These are phyloP conservation scores for Lomographa bimaculata DNA, from an alignment of 2,888 invertebrate genomes.

Conservation along the genomic window DNA sequence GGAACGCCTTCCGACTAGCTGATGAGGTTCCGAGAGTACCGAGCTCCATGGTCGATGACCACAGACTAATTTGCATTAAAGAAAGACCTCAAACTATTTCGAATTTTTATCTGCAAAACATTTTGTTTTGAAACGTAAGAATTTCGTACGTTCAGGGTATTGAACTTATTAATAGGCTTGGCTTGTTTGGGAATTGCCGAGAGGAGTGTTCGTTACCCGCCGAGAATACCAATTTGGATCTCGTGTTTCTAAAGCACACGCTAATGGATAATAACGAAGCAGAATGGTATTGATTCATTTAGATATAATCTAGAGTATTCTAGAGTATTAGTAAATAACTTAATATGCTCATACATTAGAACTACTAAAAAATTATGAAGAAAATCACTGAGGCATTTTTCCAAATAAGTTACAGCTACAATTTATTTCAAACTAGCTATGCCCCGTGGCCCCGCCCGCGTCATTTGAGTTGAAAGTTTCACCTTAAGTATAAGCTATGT, in stretches of 20 bases:
- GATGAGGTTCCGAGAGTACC: slow-evolving; percentile 64
- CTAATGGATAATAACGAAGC: slow-evolving; percentile 16
- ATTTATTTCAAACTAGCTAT: no score
- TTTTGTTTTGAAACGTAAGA: slow-evolving; percentile 12
- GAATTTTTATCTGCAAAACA: slow-evolving; percentile 22
- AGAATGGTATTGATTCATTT: no score
- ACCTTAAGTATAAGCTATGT: no score
- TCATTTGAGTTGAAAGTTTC: no score
- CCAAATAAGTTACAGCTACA: no score
- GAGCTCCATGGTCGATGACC: slow-evolving; percentile 45
- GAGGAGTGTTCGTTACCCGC: slow-evolving; percentile 14
- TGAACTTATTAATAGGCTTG: slow-evolving; percentile 22
- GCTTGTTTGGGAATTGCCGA: slow-evolving; percentile 23
- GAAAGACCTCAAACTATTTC: slow-evolving; percentile 17
- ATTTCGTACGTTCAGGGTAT: slow-evolving; percentile 11
- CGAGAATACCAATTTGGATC: slow-evolving; percentile 21
- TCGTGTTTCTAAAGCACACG: slow-evolving; percentile 7
- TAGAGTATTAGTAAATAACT: no score
- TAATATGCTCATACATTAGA: no score
- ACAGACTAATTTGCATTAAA: slow-evolving; percentile 39
- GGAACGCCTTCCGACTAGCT: slow-evolving; percentile 56
- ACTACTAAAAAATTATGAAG: no score
- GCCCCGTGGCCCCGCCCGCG: no score
- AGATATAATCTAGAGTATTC: no score
- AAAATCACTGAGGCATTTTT: no score